These are phyloP conservation scores for Excalfactoria chinensis DNA, from an alignment of 2,113 vertebrate genomes.

Conservation along the genomic window DNA sequence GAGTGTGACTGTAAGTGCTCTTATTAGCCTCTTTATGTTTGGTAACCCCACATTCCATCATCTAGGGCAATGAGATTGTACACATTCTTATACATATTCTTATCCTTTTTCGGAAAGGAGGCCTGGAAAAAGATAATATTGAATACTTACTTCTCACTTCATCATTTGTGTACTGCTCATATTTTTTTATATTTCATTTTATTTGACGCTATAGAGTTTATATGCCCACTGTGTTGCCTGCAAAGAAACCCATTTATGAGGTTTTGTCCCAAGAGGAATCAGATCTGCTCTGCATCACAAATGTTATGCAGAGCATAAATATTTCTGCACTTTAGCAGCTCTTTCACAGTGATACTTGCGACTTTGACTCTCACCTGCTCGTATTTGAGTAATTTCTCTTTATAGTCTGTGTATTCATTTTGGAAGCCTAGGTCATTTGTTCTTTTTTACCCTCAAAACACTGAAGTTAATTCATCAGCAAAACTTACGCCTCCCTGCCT, in stretches of 20 bases:
- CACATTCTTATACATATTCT: neutral
- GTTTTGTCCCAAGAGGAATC: constrained; percentile 52
- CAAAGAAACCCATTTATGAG: constrained; percentile 62
- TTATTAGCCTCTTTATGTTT: neutral
- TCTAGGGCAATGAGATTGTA: neutral
- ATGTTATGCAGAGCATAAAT: constrained; percentile 65
- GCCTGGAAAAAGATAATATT: neutral
- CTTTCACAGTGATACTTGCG: neutral
- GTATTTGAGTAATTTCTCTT: constrained; percentile 41
- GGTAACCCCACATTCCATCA: neutral
- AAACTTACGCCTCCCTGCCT: neutral
- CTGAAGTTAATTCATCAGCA: neutral
- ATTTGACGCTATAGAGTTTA: constrained; percentile 56
- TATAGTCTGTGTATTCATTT: neutral
- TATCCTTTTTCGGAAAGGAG: neutral
- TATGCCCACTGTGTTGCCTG: constrained; percentile 54
- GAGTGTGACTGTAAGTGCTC: neutral
- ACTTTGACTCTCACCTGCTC: constrained; percentile 49
- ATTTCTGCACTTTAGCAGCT: constrained; percentile 53
- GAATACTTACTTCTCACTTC: neutral
- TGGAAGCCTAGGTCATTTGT: constrained; percentile 24
- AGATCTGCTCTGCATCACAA: constrained; percentile 67
- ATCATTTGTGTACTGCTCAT: neutral
- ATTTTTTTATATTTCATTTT: constrained; percentile 51
- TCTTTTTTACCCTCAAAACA: neutral